Evolutionary conservation across 2,113 vertebrate genomes (phyloP).

Genomic region (Psophia crepitans): DNA sequence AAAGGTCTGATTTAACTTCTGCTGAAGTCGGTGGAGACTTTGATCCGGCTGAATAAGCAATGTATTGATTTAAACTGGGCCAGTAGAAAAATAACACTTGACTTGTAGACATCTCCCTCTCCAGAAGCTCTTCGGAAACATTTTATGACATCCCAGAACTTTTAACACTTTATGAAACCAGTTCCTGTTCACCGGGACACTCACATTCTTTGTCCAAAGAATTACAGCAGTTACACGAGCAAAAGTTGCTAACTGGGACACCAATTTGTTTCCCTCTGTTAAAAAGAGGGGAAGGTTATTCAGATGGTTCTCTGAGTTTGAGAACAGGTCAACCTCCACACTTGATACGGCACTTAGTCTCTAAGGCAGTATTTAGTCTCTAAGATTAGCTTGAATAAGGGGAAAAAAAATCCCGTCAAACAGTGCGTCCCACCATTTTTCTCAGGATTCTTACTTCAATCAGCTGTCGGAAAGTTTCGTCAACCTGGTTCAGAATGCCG

Average conservation of each 20-base stretch:
- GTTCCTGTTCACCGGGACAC: neutral
- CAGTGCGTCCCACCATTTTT: too few species aligned
- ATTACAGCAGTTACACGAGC: neutral
- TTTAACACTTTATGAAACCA: neutral
- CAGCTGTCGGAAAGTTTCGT: conserved; percentile 87
- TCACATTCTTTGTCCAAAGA: neutral
- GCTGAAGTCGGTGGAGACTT: neutral
- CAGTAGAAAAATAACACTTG: neutral
- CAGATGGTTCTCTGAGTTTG: neutral
- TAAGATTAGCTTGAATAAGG: neutral
- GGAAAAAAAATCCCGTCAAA: neutral
- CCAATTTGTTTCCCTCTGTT: neutral
- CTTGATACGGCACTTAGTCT: neutral
- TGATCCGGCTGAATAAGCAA: neutral
- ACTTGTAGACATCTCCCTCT: neutral
- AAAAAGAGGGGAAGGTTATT: neutral
- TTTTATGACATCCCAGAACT: neutral
- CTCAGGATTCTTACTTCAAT: conserved; percentile 79
- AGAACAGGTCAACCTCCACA: neutral
- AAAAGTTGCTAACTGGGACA: neutral
- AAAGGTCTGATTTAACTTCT: neutral
- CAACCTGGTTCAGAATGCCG: conserved; percentile 87
- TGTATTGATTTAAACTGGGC: neutral
- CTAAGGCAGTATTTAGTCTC: neutral
- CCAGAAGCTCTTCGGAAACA: neutral